These are phyloP conservation scores for Lepidonotus clava DNA, from an alignment of 2,888 invertebrate species.

Conservation along the genomic window DNA sequence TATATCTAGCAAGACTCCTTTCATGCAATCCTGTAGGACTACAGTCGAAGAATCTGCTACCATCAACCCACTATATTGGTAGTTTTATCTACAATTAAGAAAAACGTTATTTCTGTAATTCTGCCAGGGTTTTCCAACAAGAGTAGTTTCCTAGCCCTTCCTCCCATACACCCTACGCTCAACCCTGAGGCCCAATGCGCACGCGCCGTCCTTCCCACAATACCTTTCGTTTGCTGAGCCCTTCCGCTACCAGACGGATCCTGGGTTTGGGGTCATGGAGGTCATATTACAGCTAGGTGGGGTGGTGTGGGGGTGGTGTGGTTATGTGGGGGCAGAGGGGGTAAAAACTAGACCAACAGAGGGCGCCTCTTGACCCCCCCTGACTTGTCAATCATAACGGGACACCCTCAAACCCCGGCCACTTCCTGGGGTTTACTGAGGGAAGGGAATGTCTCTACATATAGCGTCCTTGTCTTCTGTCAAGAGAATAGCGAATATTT, in stretches of 20 bases:
- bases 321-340: background rate
- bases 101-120: background rate
- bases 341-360: background rate
- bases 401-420: background rate
- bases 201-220: slow-evolving; percentile 29
- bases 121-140: background rate
- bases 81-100: too few relatives aligned
- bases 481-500: too few relatives aligned
- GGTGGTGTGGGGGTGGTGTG: background rate
- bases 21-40: too few relatives aligned
- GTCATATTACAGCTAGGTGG: background rate
- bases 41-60: too few relatives aligned
- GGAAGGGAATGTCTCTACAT: background rate
- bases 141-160: background rate
- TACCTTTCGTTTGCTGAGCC: background rate
- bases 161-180: background rate
- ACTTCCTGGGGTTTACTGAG: slow-evolving; percentile 20
- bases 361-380: slow-evolving; percentile 1
- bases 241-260: slow-evolving; percentile 43
- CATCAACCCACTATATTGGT: too few relatives aligned
- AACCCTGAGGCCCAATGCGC: background rate
- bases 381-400: slow-evolving; percentile 6
- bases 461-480: too few relatives aligned
- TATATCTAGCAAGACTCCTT: too few relatives aligned
- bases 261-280: background rate